Evolutionary conservation across 2,888 invertebrate genomes (phyloP), one percentile per base, ranked within the genome.

Genomic region (Tinea trinotella): DNA sequence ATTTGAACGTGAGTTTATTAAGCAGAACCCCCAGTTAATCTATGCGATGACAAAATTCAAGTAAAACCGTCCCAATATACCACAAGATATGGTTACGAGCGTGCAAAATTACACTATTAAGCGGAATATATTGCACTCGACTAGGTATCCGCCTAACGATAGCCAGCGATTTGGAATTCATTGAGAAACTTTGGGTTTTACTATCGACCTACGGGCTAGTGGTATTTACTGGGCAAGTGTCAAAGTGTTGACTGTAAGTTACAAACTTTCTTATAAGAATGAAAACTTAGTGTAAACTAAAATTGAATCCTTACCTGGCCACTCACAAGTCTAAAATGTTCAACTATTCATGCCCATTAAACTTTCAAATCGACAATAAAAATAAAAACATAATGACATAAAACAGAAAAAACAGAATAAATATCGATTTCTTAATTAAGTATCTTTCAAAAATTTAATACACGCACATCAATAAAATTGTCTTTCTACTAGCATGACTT

Each of bases 81-180:
- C 73, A 65, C 72, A 73, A 73, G 73, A 71, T 72, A 73, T 71
- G 67, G 68, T 62, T 69, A 65, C 62, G 68, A 67, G 63, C 65
- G 66, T 66, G 67, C 69, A 69, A 70, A 73, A 72, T 73, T 72
- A 72, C 70, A 67, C 72, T 71, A 72, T 72, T 69, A 71, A 70
- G 65, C 66, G 62, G 62, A 71, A 71, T 72, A 71, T 71, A 72
- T 71, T 67, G 69, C 70, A 60, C 60, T 59, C 64, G 61, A 64
- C 40, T 46, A 46, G 3, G 40, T 40, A 40, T 17, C 40, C 40
- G 40, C 17, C 17, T 13, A 40, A 40, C 40, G 40, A 30, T 30
- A 30, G 30, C 30, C 30, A 30, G 30, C 30, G 30, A 40, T 40
- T 17, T 40, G 12, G 13, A 40, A 40, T 40, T 40, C 40, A 40